Evolutionary conservation across 2,113 vertebrate species (phyloP), one percentile per base, ranked within the genome.

Genomic region (Pongo pygmaeus): DNA sequence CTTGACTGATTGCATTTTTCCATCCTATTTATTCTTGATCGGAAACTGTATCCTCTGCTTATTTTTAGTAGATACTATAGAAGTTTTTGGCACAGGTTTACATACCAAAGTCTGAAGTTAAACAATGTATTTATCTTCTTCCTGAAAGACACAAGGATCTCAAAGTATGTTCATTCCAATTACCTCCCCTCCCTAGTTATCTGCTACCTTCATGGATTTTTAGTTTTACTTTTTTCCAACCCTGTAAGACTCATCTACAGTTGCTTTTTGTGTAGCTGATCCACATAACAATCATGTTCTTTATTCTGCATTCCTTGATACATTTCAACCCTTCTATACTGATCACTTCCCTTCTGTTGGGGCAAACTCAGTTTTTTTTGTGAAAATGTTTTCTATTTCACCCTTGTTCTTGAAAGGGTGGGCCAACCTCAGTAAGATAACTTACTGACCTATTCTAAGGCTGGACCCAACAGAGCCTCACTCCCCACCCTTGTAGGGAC

Each of bases 311-410:
- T 72, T 79, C 59, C 35, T 52, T 59, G 27, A 38, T 77, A 35
- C 14, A 70, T 70, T 61, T 85, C 27, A 61, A 69, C 78, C 48
- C 8, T 83, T 79, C 75, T 27, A 61, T 32, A 74, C 30, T 46
- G 46, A 80, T 57, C 48, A 88, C 7, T 91, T 74, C 32, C 46
- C 23, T 89, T 93, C 46, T 91, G 9, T 72, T 22, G 20, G 67
- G 38, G 35, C 6, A 93, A 94, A 80, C 3, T 48, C 8, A 61
- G 22, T 27, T 69, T 89, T 72, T 79, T 5, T 55, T 46, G 4
- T 78, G 40, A 89, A 96, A 96, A 67, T 52, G 35, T 57, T 50
- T 52, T 89, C 92, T 77, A 95, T 77, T 88, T 93, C 77, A 84
- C 10, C 18, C n/a, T 70, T 72, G 30, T 84, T 89, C 57, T 89